Conservation (phyloP, 2,888 invertebrate species). For the Mechanitis mazaeus region DNA sequence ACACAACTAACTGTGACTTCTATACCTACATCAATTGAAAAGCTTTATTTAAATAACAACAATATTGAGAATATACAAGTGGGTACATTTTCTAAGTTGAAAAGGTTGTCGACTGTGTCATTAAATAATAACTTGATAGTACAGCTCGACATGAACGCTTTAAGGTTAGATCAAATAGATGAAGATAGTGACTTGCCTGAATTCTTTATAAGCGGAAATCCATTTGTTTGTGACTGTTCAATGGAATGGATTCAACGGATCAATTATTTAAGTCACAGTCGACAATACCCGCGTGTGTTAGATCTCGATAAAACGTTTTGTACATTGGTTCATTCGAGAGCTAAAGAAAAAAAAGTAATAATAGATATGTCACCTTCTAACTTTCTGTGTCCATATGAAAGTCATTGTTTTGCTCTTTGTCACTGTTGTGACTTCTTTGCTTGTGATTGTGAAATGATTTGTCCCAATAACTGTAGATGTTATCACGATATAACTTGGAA, state of each 20-base stretch:
- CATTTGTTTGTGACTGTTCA: constrained; percentile 89
- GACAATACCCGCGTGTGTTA: constrained; percentile 86
- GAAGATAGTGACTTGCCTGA: constrained; percentile 84
- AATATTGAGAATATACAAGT: constrained; percentile 81
- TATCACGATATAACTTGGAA: constrained; percentile 91
- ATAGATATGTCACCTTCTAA: constrained; percentile 83
- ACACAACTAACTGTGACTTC: constrained; percentile 80
- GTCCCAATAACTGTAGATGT: constrained; percentile 89
- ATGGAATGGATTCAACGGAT: constrained; percentile 91
- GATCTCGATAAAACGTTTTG: constrained; percentile 88
- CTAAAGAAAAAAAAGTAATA: constrained; percentile 83
- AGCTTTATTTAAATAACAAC: constrained; percentile 85
- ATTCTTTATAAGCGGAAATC: constrained; percentile 89
- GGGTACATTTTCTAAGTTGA: constrained; percentile 82
- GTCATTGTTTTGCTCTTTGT: constrained; percentile 90
- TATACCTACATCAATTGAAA: constrained; percentile 84
- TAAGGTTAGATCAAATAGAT: constrained; percentile 81
- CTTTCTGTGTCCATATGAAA: constrained; percentile 87
- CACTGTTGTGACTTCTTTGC: constrained; percentile 93
- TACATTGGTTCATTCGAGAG: constrained; percentile 81
- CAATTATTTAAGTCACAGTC: constrained; percentile 84
- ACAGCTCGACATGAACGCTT: constrained; percentile 83
- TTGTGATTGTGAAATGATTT: constrained; percentile 94
- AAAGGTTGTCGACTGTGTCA: constrained; percentile 82
- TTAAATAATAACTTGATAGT: constrained; percentile 84